Percentiles rank a stretch among this genome's conserved stretches.
phyloP scores from a whole-genome alignment of 1,140 invertebrate genomes.

The Battus philenor region DNA sequence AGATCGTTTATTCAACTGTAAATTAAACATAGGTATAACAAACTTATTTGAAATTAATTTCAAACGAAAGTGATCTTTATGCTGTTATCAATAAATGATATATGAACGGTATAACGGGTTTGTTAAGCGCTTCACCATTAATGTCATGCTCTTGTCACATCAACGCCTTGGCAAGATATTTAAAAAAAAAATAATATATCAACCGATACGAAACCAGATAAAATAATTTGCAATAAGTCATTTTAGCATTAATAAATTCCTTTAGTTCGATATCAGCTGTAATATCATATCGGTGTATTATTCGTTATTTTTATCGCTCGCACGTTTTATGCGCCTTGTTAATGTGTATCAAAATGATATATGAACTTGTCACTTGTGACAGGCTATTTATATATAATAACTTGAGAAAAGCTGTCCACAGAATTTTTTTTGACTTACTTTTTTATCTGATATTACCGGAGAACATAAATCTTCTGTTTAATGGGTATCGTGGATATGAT shows the following conservation, averaged over 20 bases:
- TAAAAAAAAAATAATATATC: constrained; percentile 26
- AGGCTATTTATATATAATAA: too few relatives aligned
- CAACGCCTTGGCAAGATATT: constrained; percentile 31
- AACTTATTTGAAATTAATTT: background rate
- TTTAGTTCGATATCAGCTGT: constrained; percentile 3
- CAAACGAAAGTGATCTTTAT: constrained; percentile 16
- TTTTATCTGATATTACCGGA: too few relatives aligned
- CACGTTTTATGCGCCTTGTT: too few relatives aligned
- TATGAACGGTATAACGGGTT: background rate
- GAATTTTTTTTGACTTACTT: too few relatives aligned
- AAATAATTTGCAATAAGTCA: constrained; percentile 12
- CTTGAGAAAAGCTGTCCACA: too few relatives aligned
- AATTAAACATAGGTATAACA: constrained; percentile 6
- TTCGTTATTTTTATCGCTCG: constrained; percentile 12
- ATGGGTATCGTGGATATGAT: too few relatives aligned
- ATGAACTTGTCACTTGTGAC: constrained; percentile 11
- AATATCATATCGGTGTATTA: constrained; percentile 8
- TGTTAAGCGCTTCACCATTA: constrained; percentile 29
- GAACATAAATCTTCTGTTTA: too few relatives aligned
- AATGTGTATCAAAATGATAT: too few relatives aligned
- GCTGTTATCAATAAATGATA: background rate
- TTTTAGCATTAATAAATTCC: constrained; percentile 11
- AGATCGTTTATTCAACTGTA: background rate
- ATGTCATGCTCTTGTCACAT: constrained; percentile 39
- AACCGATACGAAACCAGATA: constrained; percentile 1